Evolutionary conservation across 1,140 invertebrate species (phyloP).

Genomic region (Hycleus phaleratus): DNA sequence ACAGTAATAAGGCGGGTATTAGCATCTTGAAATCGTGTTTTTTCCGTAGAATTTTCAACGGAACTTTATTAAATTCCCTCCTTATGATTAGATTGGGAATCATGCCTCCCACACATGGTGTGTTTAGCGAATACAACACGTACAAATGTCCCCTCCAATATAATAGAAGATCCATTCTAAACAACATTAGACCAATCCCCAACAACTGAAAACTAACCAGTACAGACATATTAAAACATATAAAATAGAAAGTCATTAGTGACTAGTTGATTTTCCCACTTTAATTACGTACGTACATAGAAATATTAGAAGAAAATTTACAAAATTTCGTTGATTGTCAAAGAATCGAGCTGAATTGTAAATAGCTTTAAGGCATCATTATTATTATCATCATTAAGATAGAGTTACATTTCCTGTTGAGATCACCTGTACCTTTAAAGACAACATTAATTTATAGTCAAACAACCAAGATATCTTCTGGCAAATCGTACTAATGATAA

Average conservation of each 20-base stretch:
- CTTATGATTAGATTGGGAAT: background rate
- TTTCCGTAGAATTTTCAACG: too few relatives aligned
- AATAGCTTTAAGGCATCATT: background rate
- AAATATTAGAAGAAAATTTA: too few relatives aligned
- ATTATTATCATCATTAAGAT: constrained; percentile 2
- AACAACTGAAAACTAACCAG: background rate
- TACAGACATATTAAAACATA: background rate
- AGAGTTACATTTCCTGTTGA: background rate
- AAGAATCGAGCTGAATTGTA: too few relatives aligned
- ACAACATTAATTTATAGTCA: background rate
- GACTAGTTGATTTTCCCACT: background rate
- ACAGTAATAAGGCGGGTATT: too few relatives aligned
- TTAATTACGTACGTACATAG: too few relatives aligned
- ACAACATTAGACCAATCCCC: constrained; percentile 1
- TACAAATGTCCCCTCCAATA: background rate
- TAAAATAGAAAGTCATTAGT: background rate
- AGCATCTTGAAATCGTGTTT: too few relatives aligned
- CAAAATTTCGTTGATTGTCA: too few relatives aligned
- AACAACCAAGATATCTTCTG: background rate
- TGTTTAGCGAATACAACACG: constrained; percentile 1
- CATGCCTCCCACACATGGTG: constrained; percentile 2
- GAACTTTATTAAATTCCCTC: too few relatives aligned
- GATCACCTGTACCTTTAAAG: background rate
- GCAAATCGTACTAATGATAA: too few relatives aligned
- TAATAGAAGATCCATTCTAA: background rate